Evolutionary conservation across 1,140 invertebrate genomes (phyloP), one percentile per base, ranked within the genome.

Genomic region (Drosophila pectinifera): DNA sequence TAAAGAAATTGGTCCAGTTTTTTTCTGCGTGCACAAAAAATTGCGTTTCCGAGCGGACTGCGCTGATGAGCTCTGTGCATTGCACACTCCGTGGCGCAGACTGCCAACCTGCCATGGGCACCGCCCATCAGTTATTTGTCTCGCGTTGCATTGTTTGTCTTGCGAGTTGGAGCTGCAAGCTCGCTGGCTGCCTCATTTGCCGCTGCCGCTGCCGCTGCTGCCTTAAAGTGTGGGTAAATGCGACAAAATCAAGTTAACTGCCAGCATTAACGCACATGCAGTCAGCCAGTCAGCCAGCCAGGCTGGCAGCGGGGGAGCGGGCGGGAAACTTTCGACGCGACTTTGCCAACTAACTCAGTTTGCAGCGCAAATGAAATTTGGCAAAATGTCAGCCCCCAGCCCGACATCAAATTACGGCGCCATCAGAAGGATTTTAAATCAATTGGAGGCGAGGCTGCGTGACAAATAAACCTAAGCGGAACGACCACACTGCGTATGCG

Each of bases 171-270:
- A 38, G 57, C 58, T 56, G 59, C 70, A 51, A 55, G 55, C 62
- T 63, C 42, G 38, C 22, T 58, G 41, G 39, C 45, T 26, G 36
- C 43, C 43, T 74, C 57, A 46, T 61, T 62, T 65, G 56, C 49
- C 42, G 43, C 54, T 59, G 20, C 28, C 59, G 28, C 73, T 63
- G 78, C 70, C 83, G 63, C 70, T 81, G 78, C 70, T 80, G 63
- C 70, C 79, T 85, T 89, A 89, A 89, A 84, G 85, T 89, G 85
- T 81, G 89, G 86, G 78, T 73, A 89, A 90, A 89, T 89, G 85
- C 84, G 85, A 89, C 81, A 76, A 89, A 89, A 89, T 89, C 80
- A 90, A 89, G 78, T 89, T 89, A 90, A 89, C 85, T 90, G 81
- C 67, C 81, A 70, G 68, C 86, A 85, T 89, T 86, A 90, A 78